Percentiles rank a stretch among this genome's conserved stretches.
phyloP scores from a whole-genome alignment of 1,140 invertebrate species.

The Amyelois transitella region DNA sequence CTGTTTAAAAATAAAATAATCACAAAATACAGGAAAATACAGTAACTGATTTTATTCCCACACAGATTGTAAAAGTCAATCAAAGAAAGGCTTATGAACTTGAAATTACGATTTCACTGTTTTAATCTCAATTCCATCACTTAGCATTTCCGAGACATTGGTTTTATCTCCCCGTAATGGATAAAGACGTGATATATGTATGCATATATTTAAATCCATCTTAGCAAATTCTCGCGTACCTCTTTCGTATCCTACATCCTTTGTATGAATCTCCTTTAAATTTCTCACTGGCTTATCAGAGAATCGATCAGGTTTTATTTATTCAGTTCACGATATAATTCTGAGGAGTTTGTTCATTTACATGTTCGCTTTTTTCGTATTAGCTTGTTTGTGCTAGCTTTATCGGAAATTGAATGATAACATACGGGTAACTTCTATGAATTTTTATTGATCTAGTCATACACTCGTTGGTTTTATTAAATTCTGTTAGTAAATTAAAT shows the following conservation, averaged over 20 bases:
- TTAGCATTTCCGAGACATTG: too few species aligned
- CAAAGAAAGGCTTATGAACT: too few species aligned
- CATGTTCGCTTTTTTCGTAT: constrained; percentile 55
- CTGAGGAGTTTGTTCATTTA: constrained; percentile 63
- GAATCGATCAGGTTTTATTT: constrained; percentile 60
- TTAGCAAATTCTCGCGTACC: constrained; percentile 20
- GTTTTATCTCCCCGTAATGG: too few species aligned
- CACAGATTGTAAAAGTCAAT: too few species aligned
- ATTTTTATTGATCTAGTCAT: constrained; percentile 31
- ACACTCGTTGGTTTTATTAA: constrained; percentile 16
- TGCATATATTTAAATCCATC: not conserved
- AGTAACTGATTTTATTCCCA: too few species aligned
- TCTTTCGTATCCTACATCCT: constrained; percentile 34
- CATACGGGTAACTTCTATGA: constrained; percentile 24
- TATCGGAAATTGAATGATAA: constrained; percentile 53
- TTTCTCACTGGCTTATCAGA: constrained; percentile 60
- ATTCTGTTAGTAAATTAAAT: constrained; percentile 10
- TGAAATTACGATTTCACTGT: too few species aligned
- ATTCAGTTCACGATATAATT: constrained; percentile 63
- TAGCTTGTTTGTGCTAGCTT: constrained; percentile 54
- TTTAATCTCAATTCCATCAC: too few species aligned
- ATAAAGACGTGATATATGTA: too few species aligned
- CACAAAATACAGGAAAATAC: too few species aligned
- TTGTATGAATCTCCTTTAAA: constrained; percentile 49
- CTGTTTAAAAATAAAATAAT: too few species aligned